Percentiles rank a stretch among this genome's conserved stretches.
These are phyloP conservation scores for Megalurothrips usitatus DNA, from an alignment of 2,888 invertebrate genomes.

Conservation along the genomic window DNA sequence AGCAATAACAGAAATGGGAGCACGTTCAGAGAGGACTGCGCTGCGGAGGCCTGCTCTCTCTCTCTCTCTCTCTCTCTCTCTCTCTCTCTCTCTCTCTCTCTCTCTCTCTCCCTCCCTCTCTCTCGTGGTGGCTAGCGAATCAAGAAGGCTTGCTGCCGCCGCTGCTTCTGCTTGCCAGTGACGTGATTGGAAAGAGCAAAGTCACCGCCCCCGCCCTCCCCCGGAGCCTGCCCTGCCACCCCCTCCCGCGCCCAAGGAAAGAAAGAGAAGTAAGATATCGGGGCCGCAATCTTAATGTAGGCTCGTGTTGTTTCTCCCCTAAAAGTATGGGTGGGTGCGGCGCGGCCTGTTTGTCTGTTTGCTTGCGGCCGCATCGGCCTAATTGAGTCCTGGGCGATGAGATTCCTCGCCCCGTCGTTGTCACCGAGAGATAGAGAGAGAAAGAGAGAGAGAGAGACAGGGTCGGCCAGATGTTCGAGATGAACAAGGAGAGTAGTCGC, in stretches of 20 bases:
- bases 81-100: too few species aligned
- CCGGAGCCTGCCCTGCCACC: neutral
- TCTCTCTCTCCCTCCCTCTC: too few species aligned
- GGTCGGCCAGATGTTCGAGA: neutral
- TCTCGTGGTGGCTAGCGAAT: too few species aligned
- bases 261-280: neutral
- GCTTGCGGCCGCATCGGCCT: neutral
- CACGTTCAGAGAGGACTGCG: too few species aligned
- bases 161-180: too few species aligned
- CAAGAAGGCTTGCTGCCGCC: too few species aligned
- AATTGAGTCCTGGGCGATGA: constrained; percentile 4
- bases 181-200: neutral
- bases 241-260: neutral
- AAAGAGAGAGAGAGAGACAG: neutral
- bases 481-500: neutral
- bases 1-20: too few species aligned
- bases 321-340: neutral
- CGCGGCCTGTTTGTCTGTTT: constrained; percentile 2
- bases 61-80: too few species aligned
- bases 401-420: neutral
- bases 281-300: constrained; percentile 15
- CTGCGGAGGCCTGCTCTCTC: too few species aligned
- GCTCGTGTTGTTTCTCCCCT: neutral
- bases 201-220: neutral
- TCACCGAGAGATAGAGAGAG: neutral